phyloP scores from a whole-genome alignment of 2,113 vertebrate genomes.

The Hippocampus abdominalis region DNA sequence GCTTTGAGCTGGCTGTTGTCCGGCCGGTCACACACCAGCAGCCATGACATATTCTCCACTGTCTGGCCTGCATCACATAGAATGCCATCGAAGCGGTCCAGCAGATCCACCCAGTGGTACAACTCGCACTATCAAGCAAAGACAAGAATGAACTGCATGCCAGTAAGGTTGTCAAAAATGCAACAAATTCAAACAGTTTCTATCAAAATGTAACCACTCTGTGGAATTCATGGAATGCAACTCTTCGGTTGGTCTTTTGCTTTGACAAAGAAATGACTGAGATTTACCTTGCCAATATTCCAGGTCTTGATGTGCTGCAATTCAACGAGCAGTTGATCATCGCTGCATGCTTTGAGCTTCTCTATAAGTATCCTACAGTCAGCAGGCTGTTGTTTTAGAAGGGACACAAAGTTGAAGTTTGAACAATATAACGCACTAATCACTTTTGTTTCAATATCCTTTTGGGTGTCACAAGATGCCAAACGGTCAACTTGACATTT shows the following conservation, averaged over 20 bases:
- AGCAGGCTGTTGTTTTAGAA: slow-evolving; percentile 76
- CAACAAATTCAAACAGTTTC: not conserved
- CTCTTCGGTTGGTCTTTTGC: not conserved
- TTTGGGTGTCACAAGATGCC: not conserved
- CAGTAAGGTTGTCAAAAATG: not conserved
- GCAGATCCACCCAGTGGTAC: slow-evolving; percentile 95
- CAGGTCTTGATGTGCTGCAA: slow-evolving; percentile 96
- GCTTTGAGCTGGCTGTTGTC: slow-evolving; percentile 89
- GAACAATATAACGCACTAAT: not conserved
- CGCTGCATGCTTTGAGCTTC: slow-evolving; percentile 88
- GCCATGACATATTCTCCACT: slow-evolving; percentile 93
- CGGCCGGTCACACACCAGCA: slow-evolving; percentile 89
- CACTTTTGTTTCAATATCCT: not conserved
- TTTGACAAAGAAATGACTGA: slow-evolving; percentile 1
- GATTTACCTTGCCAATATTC: slow-evolving; percentile 90
- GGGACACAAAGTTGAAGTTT: slow-evolving; percentile 4
- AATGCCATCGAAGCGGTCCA: slow-evolving; percentile 94
- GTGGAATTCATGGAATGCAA: not conserved
- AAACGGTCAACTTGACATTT: not conserved
- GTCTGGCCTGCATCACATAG: slow-evolving; percentile 91
- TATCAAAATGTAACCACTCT: not conserved
- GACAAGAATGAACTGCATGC: not conserved
- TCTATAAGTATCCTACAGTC: slow-evolving; percentile 94
- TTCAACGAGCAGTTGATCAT: slow-evolving; percentile 89
- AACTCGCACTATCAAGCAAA: slow-evolving; percentile 82